phyloP scores from a whole-genome alignment of 2,888 invertebrate species.

The Drosophila pseudotalamancana region DNA sequence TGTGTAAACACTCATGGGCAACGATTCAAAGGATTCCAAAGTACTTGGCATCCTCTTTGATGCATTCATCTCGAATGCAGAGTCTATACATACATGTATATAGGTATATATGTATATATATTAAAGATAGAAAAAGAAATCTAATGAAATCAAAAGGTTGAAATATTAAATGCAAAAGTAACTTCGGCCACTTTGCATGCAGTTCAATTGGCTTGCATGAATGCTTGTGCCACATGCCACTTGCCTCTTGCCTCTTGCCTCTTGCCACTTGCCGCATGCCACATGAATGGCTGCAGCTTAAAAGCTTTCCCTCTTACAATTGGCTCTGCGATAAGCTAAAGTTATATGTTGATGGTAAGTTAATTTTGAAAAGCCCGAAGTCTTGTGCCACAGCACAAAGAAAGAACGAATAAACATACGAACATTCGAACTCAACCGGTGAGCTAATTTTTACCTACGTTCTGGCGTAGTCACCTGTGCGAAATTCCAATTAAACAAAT shows the following conservation, averaged over 20 bases:
- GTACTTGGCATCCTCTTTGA: neutral
- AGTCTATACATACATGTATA: no score
- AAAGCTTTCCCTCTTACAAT: neutral
- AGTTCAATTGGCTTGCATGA: slow-evolving; percentile 1
- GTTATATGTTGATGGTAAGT: no score
- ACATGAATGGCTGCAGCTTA: neutral
- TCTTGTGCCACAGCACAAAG: slow-evolving; percentile 26
- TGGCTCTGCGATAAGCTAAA: slow-evolving; percentile 21
- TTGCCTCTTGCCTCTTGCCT: neutral
- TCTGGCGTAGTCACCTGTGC: slow-evolving; percentile 33
- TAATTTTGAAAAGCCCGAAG: slow-evolving; percentile 31
- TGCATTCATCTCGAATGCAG: neutral
- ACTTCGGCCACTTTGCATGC: neutral
- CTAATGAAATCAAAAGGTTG: neutral
- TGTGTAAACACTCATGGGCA: slow-evolving; percentile 2
- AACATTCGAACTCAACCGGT: neutral
- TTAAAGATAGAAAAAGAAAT: neutral
- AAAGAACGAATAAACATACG: no score
- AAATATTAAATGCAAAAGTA: slow-evolving; percentile 1
- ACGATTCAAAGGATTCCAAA: neutral
- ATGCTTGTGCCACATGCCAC: neutral
- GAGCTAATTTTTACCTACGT: neutral
- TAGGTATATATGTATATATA: neutral
- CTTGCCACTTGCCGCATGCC: slow-evolving; percentile 2
- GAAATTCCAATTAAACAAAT: slow-evolving; percentile 76